Evolutionary conservation across 2,113 vertebrate species (phyloP).

Genomic region (Setophaga petechia): DNA sequence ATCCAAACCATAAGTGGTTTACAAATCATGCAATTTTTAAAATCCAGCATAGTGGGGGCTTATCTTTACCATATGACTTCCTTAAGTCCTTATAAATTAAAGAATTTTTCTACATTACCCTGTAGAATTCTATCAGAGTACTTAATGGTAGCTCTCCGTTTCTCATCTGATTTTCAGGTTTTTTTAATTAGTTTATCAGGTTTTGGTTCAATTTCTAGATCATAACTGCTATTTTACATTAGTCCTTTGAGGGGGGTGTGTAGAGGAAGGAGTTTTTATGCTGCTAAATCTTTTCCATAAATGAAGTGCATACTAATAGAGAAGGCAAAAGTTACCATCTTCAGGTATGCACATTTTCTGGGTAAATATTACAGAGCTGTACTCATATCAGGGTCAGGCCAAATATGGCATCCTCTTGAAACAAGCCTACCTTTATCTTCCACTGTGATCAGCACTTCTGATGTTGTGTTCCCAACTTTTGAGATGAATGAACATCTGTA

Average conservation of each 20-base stretch:
- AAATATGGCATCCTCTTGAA: not conserved
- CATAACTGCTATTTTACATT: not conserved
- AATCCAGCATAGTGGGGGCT: accelerated
- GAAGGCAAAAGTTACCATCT: not conserved
- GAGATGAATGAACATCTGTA: conserved; percentile 85
- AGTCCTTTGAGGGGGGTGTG: not conserved
- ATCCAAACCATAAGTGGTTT: not conserved
- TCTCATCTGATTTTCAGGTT: not conserved
- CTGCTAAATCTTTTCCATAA: not conserved
- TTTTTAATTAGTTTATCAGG: not conserved
- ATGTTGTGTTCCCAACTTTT: conserved; percentile 70
- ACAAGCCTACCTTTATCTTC: conserved; percentile 23
- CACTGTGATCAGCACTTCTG: conserved; percentile 77
- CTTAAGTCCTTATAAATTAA: not conserved
- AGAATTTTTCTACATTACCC: not conserved
- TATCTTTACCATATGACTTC: not conserved
- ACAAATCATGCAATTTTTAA: not conserved
- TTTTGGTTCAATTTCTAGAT: not conserved
- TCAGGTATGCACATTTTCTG: not conserved
- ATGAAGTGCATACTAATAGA: not conserved
- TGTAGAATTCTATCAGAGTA: not conserved
- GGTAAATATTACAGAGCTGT: not conserved
- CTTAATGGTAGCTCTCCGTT: not conserved
- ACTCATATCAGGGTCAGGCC: not conserved
- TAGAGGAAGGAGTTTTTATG: not conserved